These are phyloP conservation scores for Semnornis frantzii DNA, from an alignment of 2,113 vertebrate genomes.

Conservation along the genomic window DNA sequence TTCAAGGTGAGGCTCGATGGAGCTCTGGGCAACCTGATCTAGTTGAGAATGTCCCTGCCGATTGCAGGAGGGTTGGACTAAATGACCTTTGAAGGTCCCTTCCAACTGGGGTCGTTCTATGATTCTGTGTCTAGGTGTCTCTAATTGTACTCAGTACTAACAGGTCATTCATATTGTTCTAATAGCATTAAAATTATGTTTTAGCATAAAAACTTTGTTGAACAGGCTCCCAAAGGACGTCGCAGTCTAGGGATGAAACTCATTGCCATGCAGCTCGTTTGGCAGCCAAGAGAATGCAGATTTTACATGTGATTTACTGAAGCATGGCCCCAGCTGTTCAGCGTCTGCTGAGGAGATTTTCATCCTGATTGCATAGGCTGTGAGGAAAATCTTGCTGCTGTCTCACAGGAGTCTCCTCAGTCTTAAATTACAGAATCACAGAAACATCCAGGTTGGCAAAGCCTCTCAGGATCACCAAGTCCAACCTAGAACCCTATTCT, in stretches of 20 bases:
- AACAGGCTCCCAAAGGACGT: background rate
- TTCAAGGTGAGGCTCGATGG: too few relatives aligned
- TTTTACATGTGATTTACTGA: constrained; percentile 18
- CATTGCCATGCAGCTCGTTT: constrained; percentile 4
- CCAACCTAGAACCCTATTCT: too few relatives aligned
- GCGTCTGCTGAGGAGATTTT: constrained; percentile 27
- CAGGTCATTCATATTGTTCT: background rate
- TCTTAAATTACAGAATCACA: background rate
- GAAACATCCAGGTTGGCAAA: too few relatives aligned
- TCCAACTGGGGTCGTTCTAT: too few relatives aligned
- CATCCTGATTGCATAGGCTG: background rate
- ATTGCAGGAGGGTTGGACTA: too few relatives aligned
- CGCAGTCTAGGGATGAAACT: background rate
- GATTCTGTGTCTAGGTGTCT: background rate
- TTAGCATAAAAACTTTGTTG: background rate
- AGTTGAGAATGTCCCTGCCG: too few relatives aligned
- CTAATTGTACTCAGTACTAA: background rate
- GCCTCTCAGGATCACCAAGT: too few relatives aligned
- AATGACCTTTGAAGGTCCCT: too few relatives aligned
- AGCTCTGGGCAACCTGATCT: too few relatives aligned
- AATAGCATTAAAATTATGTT: background rate
- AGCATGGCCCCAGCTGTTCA: constrained; percentile 27
- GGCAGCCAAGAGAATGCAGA: background rate
- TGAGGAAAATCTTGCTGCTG: background rate
- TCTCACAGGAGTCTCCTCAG: background rate